Conservation (phyloP, 2,888 invertebrate genomes). For the Ochropleura plecta region DNA sequence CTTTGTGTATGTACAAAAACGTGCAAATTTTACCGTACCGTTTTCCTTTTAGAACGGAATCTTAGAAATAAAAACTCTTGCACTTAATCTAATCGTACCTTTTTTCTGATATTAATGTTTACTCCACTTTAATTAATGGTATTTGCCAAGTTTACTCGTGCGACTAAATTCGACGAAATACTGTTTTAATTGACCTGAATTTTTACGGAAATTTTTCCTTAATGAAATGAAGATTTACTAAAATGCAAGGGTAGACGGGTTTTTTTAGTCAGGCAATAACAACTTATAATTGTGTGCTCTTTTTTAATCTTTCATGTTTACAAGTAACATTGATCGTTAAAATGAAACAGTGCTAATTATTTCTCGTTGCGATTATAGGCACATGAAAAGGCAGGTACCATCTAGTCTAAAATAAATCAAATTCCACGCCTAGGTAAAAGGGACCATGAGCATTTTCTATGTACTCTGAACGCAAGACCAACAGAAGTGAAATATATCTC, state of each 20-base stretch:
- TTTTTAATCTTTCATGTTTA: background rate
- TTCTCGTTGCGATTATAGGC: background rate
- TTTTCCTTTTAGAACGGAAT: background rate
- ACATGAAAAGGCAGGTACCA: background rate
- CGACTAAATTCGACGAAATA: background rate
- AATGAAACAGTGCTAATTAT: background rate
- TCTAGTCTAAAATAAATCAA: background rate
- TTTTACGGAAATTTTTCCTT: background rate
- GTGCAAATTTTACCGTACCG: background rate
- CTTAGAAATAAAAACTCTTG: constrained; percentile 1
- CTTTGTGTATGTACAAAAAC: background rate
- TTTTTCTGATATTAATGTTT: constrained; percentile 3
- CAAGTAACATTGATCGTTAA: background rate
- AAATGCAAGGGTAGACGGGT: background rate
- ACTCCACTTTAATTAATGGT: constrained; percentile 11
- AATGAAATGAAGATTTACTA: background rate
- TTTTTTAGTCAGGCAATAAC: background rate
- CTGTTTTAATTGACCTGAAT: background rate
- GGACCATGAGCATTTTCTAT: background rate
- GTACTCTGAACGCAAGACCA: background rate
- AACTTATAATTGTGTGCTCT: background rate
- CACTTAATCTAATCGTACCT: constrained; percentile 2
- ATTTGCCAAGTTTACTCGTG: constrained; percentile 15
- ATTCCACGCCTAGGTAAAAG: background rate
- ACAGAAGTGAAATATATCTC: background rate